phyloP scores from a whole-genome alignment of 2,888 invertebrate species.

The Protonemura montana region DNA sequence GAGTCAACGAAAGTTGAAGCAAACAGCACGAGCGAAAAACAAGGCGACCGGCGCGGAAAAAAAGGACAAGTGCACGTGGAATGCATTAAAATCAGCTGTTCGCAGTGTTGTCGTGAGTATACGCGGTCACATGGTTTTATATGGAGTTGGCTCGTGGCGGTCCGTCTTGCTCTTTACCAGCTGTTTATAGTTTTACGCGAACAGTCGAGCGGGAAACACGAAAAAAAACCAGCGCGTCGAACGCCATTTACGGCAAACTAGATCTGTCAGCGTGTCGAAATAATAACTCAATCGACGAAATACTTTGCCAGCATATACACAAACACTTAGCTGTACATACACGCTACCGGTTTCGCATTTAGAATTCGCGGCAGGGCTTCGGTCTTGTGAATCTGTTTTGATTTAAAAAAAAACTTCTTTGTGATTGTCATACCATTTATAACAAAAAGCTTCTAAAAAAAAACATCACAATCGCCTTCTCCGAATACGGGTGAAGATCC shows the following conservation, averaged over 20 bases:
- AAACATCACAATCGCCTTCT: neutral
- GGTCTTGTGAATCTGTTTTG: too few relatives aligned
- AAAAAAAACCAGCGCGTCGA: neutral
- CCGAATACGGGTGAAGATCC: neutral
- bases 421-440: neutral
- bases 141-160: too few relatives aligned
- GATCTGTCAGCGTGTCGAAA: constrained; percentile 7
- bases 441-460: neutral
- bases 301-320: neutral
- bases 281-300: neutral
- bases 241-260: neutral
- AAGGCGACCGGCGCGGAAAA: neutral
- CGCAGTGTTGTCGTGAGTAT: neutral
- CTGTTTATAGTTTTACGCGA: neutral
- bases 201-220: neutral
- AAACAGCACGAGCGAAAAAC: neutral
- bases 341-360: neutral
- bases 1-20: neutral
- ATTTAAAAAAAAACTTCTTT: neutral
- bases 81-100: neutral
- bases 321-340: neutral
- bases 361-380: too few relatives aligned
- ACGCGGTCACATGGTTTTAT: neutral
- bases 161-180: too few relatives aligned
- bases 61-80: neutral